A percentile compares a stretch with the other conserved stretches of the same genome.
Evolutionary conservation across 2,888 invertebrate genomes (phyloP).

Genomic region (Drosophila affinis): DNA sequence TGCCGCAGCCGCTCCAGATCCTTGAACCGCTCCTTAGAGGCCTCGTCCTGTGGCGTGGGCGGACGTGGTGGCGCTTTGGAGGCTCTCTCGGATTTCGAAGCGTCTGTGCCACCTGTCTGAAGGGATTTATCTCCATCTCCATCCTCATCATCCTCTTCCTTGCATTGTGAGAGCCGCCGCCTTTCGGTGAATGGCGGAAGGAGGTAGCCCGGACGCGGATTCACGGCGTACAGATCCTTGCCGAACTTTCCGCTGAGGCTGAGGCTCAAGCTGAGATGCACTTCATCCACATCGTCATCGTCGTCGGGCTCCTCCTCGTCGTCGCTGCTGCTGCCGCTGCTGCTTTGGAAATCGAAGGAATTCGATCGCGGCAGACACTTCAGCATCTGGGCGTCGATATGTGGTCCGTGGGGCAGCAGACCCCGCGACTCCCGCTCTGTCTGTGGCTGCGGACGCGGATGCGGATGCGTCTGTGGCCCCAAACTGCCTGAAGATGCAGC

Average conservation of each 20-base stretch:
- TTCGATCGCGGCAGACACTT: slow-evolving; percentile 64
- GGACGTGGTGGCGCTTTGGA: slow-evolving; percentile 78
- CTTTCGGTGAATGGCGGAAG: slow-evolving; percentile 86
- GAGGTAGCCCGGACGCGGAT: slow-evolving; percentile 75
- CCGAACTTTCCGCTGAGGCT: slow-evolving; percentile 56
- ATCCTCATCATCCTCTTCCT: slow-evolving; percentile 93
- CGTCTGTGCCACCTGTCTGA: slow-evolving; percentile 44
- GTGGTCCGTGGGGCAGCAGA: slow-evolving; percentile 62
- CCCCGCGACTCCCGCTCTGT: slow-evolving; percentile 35
- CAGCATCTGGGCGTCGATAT: slow-evolving; percentile 51
- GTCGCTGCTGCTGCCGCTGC: slow-evolving; percentile 74
- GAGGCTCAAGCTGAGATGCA: slow-evolving; percentile 40
- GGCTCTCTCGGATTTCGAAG: slow-evolving; percentile 47
- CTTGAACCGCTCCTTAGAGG: slow-evolving; percentile 80
- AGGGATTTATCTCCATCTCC: slow-evolving; percentile 76
- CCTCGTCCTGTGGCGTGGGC: slow-evolving; percentile 74
- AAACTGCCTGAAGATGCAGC: slow-evolving; percentile 59
- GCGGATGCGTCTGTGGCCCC: slow-evolving; percentile 39
- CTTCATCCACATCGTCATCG: slow-evolving; percentile 53
- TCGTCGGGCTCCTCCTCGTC: slow-evolving; percentile 60
- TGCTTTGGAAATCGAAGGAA: slow-evolving; percentile 78
- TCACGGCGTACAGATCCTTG: slow-evolving; percentile 62
- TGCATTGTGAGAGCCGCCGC: slow-evolving; percentile 91
- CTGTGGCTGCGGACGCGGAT: slow-evolving; percentile 40
- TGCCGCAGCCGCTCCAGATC: slow-evolving; percentile 81